Conservation (phyloP, 2,113 vertebrate species). For the Eurystomus gularis region DNA sequence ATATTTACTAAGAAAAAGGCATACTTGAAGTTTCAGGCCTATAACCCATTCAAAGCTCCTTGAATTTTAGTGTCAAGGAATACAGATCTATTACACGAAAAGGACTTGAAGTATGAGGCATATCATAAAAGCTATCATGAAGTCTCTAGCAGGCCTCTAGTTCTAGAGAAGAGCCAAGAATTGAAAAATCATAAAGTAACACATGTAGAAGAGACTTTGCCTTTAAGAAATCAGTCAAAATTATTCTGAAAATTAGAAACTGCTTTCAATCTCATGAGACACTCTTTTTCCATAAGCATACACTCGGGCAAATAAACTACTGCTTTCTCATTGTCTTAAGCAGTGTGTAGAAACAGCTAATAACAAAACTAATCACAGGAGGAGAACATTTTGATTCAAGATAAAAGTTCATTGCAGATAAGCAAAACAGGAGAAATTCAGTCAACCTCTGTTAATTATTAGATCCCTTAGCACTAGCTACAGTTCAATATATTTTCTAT, state of each 20-base stretch:
- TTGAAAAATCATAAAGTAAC: not conserved
- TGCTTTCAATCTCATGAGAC: not conserved
- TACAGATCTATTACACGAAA: not conserved
- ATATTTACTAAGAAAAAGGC: not conserved
- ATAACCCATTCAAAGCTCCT: not conserved
- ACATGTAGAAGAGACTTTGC: not conserved
- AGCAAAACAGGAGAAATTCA: not conserved
- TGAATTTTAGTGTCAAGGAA: not conserved
- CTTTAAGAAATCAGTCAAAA: not conserved
- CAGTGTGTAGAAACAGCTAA: not conserved
- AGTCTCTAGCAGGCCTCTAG: not conserved
- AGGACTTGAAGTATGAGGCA: not conserved
- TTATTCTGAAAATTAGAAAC: not conserved
- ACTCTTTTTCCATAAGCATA: not conserved
- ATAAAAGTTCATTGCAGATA: not conserved
- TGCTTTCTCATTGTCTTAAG: not conserved
- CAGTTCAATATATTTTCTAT: slow-evolving; percentile 22
- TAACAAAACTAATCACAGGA: not conserved
- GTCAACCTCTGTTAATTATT: not conserved
- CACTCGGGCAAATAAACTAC: not conserved
- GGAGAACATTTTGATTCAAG: not conserved
- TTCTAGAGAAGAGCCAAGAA: not conserved
- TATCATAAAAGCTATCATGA: not conserved
- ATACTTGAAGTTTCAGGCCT: not conserved
- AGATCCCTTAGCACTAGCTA: not conserved